Evolutionary conservation across 1,140 invertebrate species (phyloP).

Genomic region (Bombyx mori): ASM3026992v2 NC_085129.1:11580501-11581000

Average conservation of each 20-base stretch:
- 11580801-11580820: conserved; percentile 2
- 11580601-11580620: neutral
- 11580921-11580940: no score
- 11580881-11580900: conserved; percentile 5
- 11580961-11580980: no score
- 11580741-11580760: conserved; percentile 3
- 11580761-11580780: conserved; percentile 4
- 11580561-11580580: no score
- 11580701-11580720: conserved; percentile 3
- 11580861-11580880: neutral
- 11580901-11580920: neutral
- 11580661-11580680: no score
- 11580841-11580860: conserved; percentile 5
- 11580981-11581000: no score
- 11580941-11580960: no score
- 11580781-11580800: conserved; percentile 5
- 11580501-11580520: no score
- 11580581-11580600: neutral
- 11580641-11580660: neutral
- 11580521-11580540: no score
- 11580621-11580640: neutral
- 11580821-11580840: conserved; percentile 4
- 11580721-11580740: conserved; percentile 4
- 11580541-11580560: no score
- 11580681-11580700: no score